Evolutionary conservation across 2,797 vertebrate species (phyloP).

Genomic region (Anableps anableps): DNA sequence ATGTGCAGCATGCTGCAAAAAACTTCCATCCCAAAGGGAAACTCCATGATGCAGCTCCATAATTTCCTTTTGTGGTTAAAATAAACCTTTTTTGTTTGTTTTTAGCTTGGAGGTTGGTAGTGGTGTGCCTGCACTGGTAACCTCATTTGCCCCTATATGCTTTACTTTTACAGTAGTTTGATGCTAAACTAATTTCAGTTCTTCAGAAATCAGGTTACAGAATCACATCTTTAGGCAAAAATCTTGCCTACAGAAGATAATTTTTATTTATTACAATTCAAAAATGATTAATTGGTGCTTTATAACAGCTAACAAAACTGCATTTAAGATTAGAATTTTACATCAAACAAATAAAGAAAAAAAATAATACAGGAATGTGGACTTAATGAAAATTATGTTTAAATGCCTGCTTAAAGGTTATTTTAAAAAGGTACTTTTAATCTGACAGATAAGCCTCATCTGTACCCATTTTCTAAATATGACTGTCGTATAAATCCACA

Average conservation of each 20-base stretch:
- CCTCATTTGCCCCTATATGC: neutral
- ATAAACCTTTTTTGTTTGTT: neutral
- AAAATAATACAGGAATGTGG: neutral
- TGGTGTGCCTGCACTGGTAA: neutral
- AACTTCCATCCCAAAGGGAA: conserved; percentile 29
- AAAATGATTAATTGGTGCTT: no score
- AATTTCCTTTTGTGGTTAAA: conserved; percentile 37
- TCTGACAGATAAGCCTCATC: neutral
- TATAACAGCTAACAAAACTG: no score
- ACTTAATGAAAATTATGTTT: neutral
- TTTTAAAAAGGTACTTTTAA: neutral
- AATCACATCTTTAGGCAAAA: neutral
- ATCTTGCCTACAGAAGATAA: neutral
- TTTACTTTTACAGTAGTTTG: conserved; percentile 12
- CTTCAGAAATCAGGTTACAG: neutral
- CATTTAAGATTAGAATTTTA: neutral
- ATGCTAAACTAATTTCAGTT: neutral
- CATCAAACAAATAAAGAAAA: neutral
- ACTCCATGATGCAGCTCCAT: conserved; percentile 23
- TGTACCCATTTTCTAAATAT: no score
- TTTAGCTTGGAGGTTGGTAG: conserved; percentile 4
- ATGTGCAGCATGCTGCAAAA: conserved; percentile 32
- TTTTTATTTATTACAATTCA: no score
- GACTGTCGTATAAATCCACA: no score
- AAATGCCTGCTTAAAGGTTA: neutral